Evolutionary conservation across 2,113 vertebrate genomes (phyloP).

Genomic region (Sturnus vulgaris): DNA sequence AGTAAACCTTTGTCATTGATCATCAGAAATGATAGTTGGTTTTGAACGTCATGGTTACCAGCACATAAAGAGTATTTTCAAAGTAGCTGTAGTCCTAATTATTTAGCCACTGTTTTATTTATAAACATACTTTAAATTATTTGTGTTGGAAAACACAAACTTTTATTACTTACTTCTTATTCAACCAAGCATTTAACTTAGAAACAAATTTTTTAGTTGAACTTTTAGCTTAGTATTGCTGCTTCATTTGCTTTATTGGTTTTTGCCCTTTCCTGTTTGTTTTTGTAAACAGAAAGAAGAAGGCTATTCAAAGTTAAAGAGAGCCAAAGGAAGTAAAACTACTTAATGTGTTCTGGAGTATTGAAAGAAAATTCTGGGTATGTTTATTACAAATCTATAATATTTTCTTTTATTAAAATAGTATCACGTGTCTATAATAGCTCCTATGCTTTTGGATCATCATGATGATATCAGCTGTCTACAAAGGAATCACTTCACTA

Average conservation of each 20-base stretch:
- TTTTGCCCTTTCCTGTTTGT: neutral
- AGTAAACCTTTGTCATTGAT: neutral
- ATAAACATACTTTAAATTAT: neutral
- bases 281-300: slow-evolving; percentile 65
- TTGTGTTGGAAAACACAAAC: neutral
- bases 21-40: neutral
- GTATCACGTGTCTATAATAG: neutral
- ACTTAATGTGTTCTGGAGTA: slow-evolving; percentile 51
- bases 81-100: neutral
- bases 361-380: slow-evolving; percentile 72
- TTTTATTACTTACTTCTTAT: neutral
- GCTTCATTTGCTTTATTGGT: neutral
- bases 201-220: neutral
- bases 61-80: neutral
- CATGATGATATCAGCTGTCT: neutral
- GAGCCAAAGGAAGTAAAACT: slow-evolving; percentile 38
- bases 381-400: neutral
- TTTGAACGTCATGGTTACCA: neutral
- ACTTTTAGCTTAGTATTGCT: neutral
- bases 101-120: neutral
- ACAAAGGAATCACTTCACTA: neutral
- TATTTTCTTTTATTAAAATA: neutral
- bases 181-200: neutral
- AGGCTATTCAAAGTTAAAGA: slow-evolving; percentile 67
- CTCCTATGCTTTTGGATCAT: neutral